Base-by-base conservation (phyloP, 1,140 invertebrate genomes). In the Harlomillsia oculata region DNA sequence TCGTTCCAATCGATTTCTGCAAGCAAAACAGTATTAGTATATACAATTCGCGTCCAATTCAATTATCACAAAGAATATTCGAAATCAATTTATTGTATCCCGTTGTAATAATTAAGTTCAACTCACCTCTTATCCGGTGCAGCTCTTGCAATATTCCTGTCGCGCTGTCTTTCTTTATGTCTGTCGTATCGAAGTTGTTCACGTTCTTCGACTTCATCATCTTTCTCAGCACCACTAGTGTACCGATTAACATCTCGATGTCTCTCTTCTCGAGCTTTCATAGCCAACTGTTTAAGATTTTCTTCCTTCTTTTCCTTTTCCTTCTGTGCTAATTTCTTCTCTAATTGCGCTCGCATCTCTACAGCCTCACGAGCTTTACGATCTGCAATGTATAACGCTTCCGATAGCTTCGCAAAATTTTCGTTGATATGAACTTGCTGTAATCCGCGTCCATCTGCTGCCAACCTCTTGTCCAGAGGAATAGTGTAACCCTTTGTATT, bases 291-390 rank as follows among this genome's bases (percentile, higher is more conserved):
- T 41, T 92, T 75, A 62, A 99, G 73, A 73, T 89, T 84, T 64
- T 97, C 94, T 73, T 99, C 97, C 67, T 98, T 98, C 74, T 92
- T 93, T 68, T 97, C 92, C 68, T 99, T 99, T 71, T 99, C 94
- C 67, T 97, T 95, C 67, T 97, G 91, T 0, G 94, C 94, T 56
- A 98, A 71, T 74, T 94, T 92, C 74, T 92, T 91, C 68, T 99
- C 95, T 2, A 98, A 74, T 70, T 97, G 92, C 0, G 93, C 90
- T 49, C 97, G 76, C 69, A 90, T 90, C 72, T 99, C 95, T 0
- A 99, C 93, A 41, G 90, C 90, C 74, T 99, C 95, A 53, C 95
- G 74, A 1, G 92, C 74, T 74, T 98, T 98, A 71, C 96, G 81
- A 70, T 99, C 97, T 26, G 97, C 95, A 67, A 99, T 97, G 68